These are phyloP conservation scores for Mesitornis unicolor DNA, from an alignment of 2,113 vertebrate genomes.

Conservation along the genomic window DNA sequence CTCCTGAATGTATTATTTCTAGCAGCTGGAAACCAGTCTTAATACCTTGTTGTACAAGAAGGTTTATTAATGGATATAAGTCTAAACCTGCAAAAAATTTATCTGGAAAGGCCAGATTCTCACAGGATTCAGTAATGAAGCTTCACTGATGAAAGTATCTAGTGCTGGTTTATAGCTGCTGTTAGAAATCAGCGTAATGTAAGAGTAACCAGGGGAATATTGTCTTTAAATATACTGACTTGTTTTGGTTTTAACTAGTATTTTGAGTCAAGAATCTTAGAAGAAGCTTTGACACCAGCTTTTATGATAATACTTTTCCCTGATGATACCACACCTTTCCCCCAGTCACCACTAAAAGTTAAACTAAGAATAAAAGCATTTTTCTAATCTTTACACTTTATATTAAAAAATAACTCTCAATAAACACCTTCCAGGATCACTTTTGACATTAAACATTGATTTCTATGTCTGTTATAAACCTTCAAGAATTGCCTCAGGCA, in stretches of 20 bases:
- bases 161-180: not conserved
- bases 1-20: not conserved
- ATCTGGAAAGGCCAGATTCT: not conserved
- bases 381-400: conserved; percentile 19
- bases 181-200: not conserved
- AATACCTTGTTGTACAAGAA: not conserved
- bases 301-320: not conserved
- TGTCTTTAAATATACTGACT: not conserved
- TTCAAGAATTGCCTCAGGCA: conserved; percentile 43
- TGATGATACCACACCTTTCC: not conserved
- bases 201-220: not conserved
- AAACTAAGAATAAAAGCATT: conserved; percentile 41
- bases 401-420: conserved; percentile 54
- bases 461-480: conserved; percentile 35
- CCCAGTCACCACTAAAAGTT: not conserved
- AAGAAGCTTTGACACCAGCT: not conserved
- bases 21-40: not conserved
- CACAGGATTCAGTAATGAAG: not conserved
- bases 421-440: conserved; percentile 37
- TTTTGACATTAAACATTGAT: conserved; percentile 45
- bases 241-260: not conserved
- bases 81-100: not conserved
- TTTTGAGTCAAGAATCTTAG: not conserved
- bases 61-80: not conserved
- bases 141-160: not conserved